Conservation (phyloP, 2,113 vertebrate genomes). For the Protobothrops mucrosquamatus region DNA sequence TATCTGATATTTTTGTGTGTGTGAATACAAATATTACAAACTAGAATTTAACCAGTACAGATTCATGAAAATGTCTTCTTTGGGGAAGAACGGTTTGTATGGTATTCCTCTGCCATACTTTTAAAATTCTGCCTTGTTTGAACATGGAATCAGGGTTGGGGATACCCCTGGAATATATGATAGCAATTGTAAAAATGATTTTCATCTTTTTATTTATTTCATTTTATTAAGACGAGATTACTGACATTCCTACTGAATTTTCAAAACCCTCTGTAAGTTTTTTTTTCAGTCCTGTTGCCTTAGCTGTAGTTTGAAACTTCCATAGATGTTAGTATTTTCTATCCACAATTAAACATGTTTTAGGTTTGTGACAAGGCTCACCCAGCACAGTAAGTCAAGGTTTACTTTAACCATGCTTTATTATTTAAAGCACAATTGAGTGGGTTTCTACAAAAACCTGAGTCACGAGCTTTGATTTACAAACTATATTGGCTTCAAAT, state of each 20-base stretch:
- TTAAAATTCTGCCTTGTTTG: too few relatives aligned
- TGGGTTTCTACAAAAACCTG: background rate
- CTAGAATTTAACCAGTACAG: too few relatives aligned
- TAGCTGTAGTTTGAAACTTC: background rate
- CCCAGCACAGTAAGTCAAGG: background rate
- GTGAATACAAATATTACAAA: background rate
- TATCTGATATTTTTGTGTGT: background rate
- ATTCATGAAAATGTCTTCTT: background rate
- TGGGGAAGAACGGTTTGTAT: background rate
- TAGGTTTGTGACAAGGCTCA: background rate
- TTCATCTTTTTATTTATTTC: background rate
- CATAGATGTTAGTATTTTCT: background rate
- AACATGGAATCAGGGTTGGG: too few relatives aligned
- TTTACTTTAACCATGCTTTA: background rate
- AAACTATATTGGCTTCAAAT: background rate
- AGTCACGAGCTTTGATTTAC: background rate
- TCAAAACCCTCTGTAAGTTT: background rate
- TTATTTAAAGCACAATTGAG: background rate
- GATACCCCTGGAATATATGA: background rate
- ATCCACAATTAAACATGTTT: background rate
- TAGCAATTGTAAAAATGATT: background rate
- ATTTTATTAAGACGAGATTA: background rate
- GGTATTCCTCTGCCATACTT: background rate
- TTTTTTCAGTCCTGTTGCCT: background rate
- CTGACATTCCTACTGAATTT: background rate